Base-by-base conservation (phyloP, 2,888 invertebrate genomes). In the Noctua fimbriata region DNA sequence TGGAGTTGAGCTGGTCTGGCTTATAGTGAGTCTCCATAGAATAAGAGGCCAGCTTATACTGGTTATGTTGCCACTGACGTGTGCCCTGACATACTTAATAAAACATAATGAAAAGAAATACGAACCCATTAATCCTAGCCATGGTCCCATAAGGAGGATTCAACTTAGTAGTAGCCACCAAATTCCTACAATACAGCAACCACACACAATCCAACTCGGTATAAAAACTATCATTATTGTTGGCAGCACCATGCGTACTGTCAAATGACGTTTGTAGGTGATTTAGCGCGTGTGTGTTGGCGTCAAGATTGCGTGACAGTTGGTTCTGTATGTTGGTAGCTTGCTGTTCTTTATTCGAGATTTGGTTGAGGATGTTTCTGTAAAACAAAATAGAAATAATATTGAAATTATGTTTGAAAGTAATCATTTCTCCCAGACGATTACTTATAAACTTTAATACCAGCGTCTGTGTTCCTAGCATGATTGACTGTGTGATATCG, bases 191-290 rank as follows among this genome's bases (percentile, higher is more conserved):
- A 89, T 97, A 97, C 69, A 97, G 89, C 77, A 97, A 92, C 97
- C 97, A 97, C 24, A 97, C 95, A 84, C 97, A 97, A 88, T 97
- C 97, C 87, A 97, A 87, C 55, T 97, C 96, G 0, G 96, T 96
- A 81, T 93, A 95, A 79, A 89, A 85, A 47, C 85, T 87, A 18
- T 80, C 87, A 76, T 90, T 88, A 74, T 90, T 88, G 85, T 80
- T 93, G 91, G 91, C 90, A 92, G 82, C 92, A 91, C 90, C 88
- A 69, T 81, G 81, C 1, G 78, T 88, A 75, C 89, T 91, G 78
- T 91, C 92, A 90, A 90, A 95, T 21, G 95, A 94, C 55, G 93
- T 91, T 81, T 95, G 95, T 7, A 96, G 87, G 65, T 94, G 95
- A n/a, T 93, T 93, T 4, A 96, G 85, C 10, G 96, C 96, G 82